These are phyloP conservation scores for Zoanthus sansibaricus DNA, from an alignment of 92 coral and sea anemone species.

Conservation along the genomic window DNA sequence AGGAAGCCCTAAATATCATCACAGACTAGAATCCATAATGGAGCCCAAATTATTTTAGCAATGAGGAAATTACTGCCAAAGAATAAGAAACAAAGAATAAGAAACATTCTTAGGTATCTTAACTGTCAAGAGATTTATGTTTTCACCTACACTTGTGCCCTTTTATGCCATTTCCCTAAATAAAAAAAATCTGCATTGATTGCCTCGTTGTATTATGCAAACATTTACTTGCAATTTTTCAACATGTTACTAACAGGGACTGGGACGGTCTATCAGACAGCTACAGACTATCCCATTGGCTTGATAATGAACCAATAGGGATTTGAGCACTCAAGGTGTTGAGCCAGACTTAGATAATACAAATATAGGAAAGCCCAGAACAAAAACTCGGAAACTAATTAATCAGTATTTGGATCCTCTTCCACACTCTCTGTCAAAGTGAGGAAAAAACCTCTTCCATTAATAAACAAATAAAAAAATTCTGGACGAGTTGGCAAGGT, in stretches of 20 bases:
- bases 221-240: slow-evolving; percentile 42
- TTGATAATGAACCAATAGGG: slow-evolving; percentile 22
- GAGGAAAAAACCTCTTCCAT: background rate
- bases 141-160: background rate
- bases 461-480: background rate
- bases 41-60: slow-evolving; percentile 33
- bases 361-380: background rate
- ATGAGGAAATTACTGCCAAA: slow-evolving; percentile 31
- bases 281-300: slow-evolving; percentile 24
- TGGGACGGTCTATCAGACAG: slow-evolving; percentile 33
- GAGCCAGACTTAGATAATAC: background rate
- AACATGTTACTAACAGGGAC: slow-evolving; percentile 38
- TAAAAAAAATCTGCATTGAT: background rate
- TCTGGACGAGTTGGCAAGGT: background rate
- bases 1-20: slow-evolving; percentile 19
- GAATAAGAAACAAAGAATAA: background rate
- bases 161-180: background rate
- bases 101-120: slow-evolving; percentile 22
- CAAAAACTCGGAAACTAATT: background rate
- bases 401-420: no score
- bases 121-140: background rate
- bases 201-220: background rate
- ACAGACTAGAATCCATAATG: slow-evolving; percentile 27
- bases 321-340: background rate
- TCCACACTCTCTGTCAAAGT: slow-evolving; percentile 15